Base-by-base conservation (phyloP, 2,797 vertebrate species). In the Perdix hodgsoniae region DNA sequence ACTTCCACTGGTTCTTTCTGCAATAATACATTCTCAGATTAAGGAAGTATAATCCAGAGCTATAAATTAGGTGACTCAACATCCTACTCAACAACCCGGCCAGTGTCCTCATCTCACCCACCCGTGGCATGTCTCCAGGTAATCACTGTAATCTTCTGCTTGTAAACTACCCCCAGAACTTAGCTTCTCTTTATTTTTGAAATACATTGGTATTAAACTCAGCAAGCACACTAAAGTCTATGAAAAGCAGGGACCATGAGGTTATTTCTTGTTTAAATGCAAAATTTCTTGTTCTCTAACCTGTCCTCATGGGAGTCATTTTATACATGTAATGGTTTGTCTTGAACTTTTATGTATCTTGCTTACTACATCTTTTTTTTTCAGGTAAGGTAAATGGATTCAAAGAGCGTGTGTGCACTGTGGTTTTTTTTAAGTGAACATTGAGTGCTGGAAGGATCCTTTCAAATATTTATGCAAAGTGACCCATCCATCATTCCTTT, bases 1-100 rank as follows among this genome's bases (percentile, higher is more conserved):
- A 14, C 31, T 40, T 15, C 39, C 45, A 27, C 22, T 63, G 35
- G 5, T 65, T 79, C 8, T 18, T 74, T 13, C 15, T 65, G 27
- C 22, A 63, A 71, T 54, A 56, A 21, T 35, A 35, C 66, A 76
- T 49, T 2, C 45, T 72, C 24, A 37, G 47, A 67, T 81, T 29
- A 57, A 31, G 49, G n/a, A 67, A 59, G 11, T 75, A 10, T 14
- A 75, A 10, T 47, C 18, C 37, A 33, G 66, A 84, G 14, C 27
- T 65, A 14, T 39, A 11, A 77, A 1, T 1, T 12, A 26, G 23
- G 33, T 44, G 27, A 52, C 26, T 52, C 1, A 3, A 2, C 7
- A 78, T 40, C 23, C 37, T 52, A 5, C 16, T 24, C 10, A 70
- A 22, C 10, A 56, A 14, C 12, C 42, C 4, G n/a, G 84, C 9